These are phyloP conservation scores for Pachypsylla venusta DNA, from an alignment of 1,140 invertebrate genomes.

Conservation along the genomic window DNA sequence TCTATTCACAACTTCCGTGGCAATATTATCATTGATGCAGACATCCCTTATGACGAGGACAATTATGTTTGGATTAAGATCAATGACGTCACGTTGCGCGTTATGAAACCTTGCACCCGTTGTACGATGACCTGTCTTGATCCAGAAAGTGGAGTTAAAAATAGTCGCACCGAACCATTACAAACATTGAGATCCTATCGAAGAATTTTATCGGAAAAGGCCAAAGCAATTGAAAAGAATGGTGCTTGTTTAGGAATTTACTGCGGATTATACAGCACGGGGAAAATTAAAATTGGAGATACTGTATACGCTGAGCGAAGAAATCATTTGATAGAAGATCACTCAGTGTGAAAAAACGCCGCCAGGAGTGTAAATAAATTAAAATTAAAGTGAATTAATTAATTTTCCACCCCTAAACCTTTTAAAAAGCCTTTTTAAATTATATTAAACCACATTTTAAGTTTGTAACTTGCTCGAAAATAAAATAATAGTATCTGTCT, in stretches of 20 bases:
- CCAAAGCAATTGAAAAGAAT: slow-evolving; percentile 6
- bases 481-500: too few relatives aligned
- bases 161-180: slow-evolving; percentile 11
- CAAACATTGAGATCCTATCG: slow-evolving; percentile 12
- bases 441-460: too few relatives aligned
- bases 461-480: too few relatives aligned
- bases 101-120: slow-evolving; percentile 30
- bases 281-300: slow-evolving; percentile 2
- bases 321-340: too few relatives aligned
- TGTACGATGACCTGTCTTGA: slow-evolving; percentile 16
- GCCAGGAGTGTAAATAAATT: too few relatives aligned
- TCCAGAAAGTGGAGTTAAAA: slow-evolving; percentile 13
- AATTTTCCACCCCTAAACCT: too few relatives aligned
- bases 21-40: slow-evolving; percentile 32
- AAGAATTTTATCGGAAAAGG: background rate
- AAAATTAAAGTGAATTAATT: too few relatives aligned
- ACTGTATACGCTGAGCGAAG: slow-evolving; percentile 28
- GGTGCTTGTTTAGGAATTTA: slow-evolving; percentile 8
- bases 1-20: slow-evolving; percentile 33
- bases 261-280: slow-evolving; percentile 3
- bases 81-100: slow-evolving; percentile 30
- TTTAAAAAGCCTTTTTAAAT: too few relatives aligned
- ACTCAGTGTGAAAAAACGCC: too few relatives aligned
- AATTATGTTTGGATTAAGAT: slow-evolving; percentile 33
- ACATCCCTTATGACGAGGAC: slow-evolving; percentile 34